Base-by-base conservation (phyloP, 92 coral and sea anemone genomes). In the Siderastrea siderea region DNA sequence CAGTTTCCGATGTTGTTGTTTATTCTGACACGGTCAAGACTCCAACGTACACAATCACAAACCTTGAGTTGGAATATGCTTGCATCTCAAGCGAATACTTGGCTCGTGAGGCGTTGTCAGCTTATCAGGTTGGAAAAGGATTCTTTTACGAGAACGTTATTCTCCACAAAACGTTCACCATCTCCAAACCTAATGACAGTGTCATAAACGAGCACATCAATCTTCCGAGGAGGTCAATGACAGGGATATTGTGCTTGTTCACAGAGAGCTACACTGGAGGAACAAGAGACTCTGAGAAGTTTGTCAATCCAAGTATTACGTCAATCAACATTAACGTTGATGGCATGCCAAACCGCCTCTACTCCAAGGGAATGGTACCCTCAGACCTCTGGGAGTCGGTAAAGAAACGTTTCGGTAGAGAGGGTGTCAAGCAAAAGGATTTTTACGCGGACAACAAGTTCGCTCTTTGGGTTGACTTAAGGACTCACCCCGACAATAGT, bases 91-190 rank as follows among this genome's bases (percentile, higher is more conserved):
- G 90, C 19, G 87, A 90, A 54, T 84, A 78, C 59, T 50, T 90
- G 1, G 90, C 93, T 47, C 15, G 81, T n/a, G 81, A 90, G 48
- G 93, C 90, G 44, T 1, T 68, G 47, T 45, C 74, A 17, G 9
- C 58, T 0, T 86, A 87, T 73, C 84, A 66, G 47, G 78, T 87
- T 1, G 90, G 90, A 83, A 86, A 60, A 26, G 38, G 38, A 0
- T 26, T 26, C 0, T 26, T 26, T 26, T 26, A 26, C 38, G 38
- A 26, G 38, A 79, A 90, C 66, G 68, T 90, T 10, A 80, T 90
- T 55, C 90, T 86, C 17, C 91, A 90, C 83, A 90, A 90, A 50
- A 79, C 83, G 14, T 90, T 90, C 71, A 90, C 91, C 71, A 86
- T 90, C 38, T 26, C 38, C 38, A 26, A 26, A 0, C 38, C 38